phyloP scores from a whole-genome alignment of 2,888 invertebrate genomes.

The Sinohyriopsis cumingii region DNA sequence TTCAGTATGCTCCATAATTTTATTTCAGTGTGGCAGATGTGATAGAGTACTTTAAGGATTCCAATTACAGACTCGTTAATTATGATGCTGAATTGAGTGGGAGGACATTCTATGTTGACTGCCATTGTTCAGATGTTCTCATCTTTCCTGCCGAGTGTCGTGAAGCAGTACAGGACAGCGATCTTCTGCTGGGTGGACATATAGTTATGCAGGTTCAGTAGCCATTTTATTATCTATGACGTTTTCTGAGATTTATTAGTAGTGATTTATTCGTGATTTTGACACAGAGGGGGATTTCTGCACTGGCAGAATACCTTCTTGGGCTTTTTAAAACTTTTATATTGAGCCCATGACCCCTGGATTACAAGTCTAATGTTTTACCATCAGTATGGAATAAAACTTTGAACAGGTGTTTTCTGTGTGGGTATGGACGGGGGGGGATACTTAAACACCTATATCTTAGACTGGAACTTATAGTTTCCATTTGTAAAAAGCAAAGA shows the following conservation, averaged over 20 bases:
- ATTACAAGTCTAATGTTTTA: no score
- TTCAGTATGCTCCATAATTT: not conserved
- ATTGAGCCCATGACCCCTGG: no score
- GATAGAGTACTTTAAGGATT: slow-evolving; percentile 50
- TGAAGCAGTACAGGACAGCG: slow-evolving; percentile 48
- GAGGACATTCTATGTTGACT: slow-evolving; percentile 56
- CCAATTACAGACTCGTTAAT: slow-evolving; percentile 49
- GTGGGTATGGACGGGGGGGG: no score
- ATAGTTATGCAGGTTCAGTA: slow-evolving; percentile 67
- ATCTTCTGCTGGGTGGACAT: slow-evolving; percentile 53
- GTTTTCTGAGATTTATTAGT: not conserved
- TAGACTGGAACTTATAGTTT: no score
- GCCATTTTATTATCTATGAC: not conserved
- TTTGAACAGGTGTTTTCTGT: no score
- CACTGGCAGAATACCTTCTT: not conserved
- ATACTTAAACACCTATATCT: no score
- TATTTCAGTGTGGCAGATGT: slow-evolving; percentile 52
- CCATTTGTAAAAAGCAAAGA: no score
- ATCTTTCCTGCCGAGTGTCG: slow-evolving; percentile 61
- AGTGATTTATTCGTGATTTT: not conserved
- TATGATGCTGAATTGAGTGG: slow-evolving; percentile 40
- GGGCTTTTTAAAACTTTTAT: not conserved
- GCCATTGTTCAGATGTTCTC: slow-evolving; percentile 64
- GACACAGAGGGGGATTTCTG: not conserved
- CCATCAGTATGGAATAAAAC: no score